phyloP scores from a whole-genome alignment of 2,888 invertebrate species.

The Gerosis bhagava region DNA sequence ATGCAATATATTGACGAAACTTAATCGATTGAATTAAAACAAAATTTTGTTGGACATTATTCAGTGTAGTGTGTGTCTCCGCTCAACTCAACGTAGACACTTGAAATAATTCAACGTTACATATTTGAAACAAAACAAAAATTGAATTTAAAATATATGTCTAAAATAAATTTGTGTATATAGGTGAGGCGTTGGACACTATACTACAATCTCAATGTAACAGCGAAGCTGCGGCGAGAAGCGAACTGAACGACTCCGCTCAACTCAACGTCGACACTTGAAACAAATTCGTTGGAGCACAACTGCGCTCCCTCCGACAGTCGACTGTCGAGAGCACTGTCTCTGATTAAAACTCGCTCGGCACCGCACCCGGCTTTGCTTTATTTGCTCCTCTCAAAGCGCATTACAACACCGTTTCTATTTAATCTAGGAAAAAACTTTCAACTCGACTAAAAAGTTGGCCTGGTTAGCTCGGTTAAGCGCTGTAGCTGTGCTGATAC shows the following conservation, averaged over 20 bases:
- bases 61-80: too few species aligned
- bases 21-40: too few species aligned
- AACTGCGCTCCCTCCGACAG: slow-evolving; percentile 47
- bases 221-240: slow-evolving; percentile 32
- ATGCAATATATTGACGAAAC: too few species aligned
- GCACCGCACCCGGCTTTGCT: slow-evolving; percentile 42
- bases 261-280: slow-evolving; percentile 43
- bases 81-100: too few species aligned
- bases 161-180: too few species aligned
- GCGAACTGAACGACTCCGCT: slow-evolving; percentile 36
- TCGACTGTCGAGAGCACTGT: slow-evolving; percentile 50
- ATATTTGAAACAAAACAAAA: too few species aligned
- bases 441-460: slow-evolving; percentile 12
- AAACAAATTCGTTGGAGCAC: slow-evolving; percentile 57
- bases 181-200: too few species aligned
- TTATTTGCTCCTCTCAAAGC: slow-evolving; percentile 46
- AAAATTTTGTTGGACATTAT: too few species aligned
- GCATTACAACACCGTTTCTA: slow-evolving; percentile 23
- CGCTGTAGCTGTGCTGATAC: not conserved
- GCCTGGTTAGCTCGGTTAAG: not conserved
- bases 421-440: slow-evolving; percentile 18
- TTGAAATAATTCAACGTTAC: too few species aligned
- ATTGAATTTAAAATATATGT: too few species aligned
- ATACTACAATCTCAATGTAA: not conserved
- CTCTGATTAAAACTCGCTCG: slow-evolving; percentile 62